Evolutionary conservation across 2,888 invertebrate genomes (phyloP).

Genomic region (Pelosia muscerda): DNA sequence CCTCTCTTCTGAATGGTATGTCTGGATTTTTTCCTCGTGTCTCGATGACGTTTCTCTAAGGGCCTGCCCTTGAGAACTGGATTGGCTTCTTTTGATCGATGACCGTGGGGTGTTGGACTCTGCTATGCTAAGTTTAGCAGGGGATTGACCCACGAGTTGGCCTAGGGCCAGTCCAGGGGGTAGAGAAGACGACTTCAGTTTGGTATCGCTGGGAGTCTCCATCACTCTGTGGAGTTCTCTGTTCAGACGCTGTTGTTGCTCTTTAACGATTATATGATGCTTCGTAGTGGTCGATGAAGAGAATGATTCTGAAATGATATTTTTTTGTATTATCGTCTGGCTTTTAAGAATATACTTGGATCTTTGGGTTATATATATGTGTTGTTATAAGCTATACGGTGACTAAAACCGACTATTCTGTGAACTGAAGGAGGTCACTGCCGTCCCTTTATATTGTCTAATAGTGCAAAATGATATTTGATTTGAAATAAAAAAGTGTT

Average conservation of each 20-base stretch:
- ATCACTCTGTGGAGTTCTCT: slow-evolving; percentile 76
- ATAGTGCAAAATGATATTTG: too few relatives aligned
- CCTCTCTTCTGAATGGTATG: slow-evolving; percentile 72
- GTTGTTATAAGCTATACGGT: too few relatives aligned
- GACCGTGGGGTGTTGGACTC: slow-evolving; percentile 77
- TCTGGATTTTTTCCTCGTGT: slow-evolving; percentile 59
- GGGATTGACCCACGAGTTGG: slow-evolving; percentile 81
- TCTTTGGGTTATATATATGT: too few relatives aligned
- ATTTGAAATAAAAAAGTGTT: too few relatives aligned
- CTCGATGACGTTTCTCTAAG: slow-evolving; percentile 72
- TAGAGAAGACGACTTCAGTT: slow-evolving; percentile 88
- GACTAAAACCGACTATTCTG: too few relatives aligned
- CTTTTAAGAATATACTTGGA: not conserved
- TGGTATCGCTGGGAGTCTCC: slow-evolving; percentile 82
- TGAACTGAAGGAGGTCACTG: too few relatives aligned
- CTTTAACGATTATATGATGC: slow-evolving; percentile 76
- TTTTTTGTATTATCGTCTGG: not conserved
- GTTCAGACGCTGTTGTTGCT: slow-evolving; percentile 75
- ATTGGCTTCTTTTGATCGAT: slow-evolving; percentile 83
- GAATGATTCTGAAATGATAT: slow-evolving; percentile 76
- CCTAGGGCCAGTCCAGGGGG: slow-evolving; percentile 88
- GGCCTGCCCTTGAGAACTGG: slow-evolving; percentile 81
- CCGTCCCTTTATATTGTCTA: too few relatives aligned
- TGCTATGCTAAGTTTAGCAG: slow-evolving; percentile 84
- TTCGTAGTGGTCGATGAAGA: slow-evolving; percentile 85